Percentiles rank a stretch among this genome's conserved stretches.
These are phyloP conservation scores for Agrochola lychnidis DNA, from an alignment of 2,888 invertebrate species.

Conservation along the genomic window DNA sequence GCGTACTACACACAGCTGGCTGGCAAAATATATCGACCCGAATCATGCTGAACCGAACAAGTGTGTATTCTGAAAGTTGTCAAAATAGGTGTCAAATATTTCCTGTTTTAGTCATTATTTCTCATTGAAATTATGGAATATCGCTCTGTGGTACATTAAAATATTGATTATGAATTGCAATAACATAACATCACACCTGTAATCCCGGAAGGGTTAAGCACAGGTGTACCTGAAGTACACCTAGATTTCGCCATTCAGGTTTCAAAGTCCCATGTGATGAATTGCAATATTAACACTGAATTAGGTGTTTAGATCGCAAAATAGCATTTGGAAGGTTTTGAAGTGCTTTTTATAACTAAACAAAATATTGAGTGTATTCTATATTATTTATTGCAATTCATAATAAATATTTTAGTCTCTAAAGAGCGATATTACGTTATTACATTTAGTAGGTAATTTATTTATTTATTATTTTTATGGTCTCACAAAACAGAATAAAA, in stretches of 20 bases:
- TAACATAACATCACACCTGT: background rate
- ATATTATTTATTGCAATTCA: background rate
- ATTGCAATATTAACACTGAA: background rate
- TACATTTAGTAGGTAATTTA: background rate
- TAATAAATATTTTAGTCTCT: background rate
- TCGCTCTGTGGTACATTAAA: background rate
- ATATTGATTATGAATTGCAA: background rate
- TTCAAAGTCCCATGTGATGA: background rate
- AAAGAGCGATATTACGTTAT: background rate
- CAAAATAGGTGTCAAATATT: background rate
- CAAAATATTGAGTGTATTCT: background rate
- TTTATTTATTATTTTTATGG: no score
- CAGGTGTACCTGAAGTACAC: no score
- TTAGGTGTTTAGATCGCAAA: background rate
- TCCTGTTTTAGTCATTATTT: background rate
- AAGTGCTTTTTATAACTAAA: background rate
- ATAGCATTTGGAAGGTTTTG: background rate
- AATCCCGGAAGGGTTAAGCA: no score
- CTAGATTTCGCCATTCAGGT: no score
- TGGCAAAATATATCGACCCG: background rate
- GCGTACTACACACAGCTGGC: background rate
- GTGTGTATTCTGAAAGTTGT: background rate
- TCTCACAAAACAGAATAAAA: background rate
- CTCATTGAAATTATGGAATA: background rate
- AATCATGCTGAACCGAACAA: background rate